Evolutionary conservation across 2,113 vertebrate genomes (phyloP).

Genomic region (Thermophis baileyi): DNA sequence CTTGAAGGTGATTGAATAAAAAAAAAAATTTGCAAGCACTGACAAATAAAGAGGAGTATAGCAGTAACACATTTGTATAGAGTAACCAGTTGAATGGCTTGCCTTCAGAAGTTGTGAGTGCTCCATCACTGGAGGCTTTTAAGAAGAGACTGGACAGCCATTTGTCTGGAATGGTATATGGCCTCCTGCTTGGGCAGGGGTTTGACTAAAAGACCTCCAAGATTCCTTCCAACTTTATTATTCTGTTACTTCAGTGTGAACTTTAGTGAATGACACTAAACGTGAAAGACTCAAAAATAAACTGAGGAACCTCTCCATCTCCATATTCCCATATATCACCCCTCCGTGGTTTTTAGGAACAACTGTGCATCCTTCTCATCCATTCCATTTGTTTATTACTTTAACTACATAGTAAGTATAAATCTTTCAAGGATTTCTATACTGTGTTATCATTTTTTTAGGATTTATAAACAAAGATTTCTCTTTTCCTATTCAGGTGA

Average conservation of each 20-base stretch:
- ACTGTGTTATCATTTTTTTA: too few relatives aligned
- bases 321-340: not conserved
- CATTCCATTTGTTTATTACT: not conserved
- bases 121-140: too few relatives aligned
- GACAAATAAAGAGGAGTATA: not conserved
- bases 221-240: not conserved
- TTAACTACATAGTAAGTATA: not conserved
- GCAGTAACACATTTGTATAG: not conserved
- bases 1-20: not conserved
- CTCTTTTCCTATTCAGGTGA: not conserved
- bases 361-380: not conserved
- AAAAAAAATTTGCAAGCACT: not conserved
- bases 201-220: not conserved
- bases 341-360: not conserved
- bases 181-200: not conserved
- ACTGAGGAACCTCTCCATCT: not conserved
- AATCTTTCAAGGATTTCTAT: not conserved
- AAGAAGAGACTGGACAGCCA: too few relatives aligned
- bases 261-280: not conserved
- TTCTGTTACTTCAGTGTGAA: not conserved
- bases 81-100: not conserved
- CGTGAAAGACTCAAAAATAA: not conserved
- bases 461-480: not conserved
- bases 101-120: not conserved
- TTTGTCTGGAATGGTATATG: not conserved